Conservation (phyloP, 2,113 vertebrate species). For the Apteryx owenii region DNA sequence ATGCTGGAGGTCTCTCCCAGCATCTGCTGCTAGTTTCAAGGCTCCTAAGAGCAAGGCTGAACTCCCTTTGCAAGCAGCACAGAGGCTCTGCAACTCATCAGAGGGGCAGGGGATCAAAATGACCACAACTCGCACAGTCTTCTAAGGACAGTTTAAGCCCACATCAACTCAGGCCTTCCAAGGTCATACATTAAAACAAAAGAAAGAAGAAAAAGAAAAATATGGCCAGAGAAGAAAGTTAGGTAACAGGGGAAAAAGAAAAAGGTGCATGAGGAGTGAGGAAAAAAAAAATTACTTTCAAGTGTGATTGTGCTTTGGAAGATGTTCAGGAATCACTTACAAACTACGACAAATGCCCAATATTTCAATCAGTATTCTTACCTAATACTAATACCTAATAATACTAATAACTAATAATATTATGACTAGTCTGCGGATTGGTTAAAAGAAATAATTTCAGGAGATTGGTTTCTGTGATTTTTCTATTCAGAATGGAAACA, state of each 20-base stretch:
- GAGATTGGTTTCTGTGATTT: not conserved
- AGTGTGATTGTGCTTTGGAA: not conserved
- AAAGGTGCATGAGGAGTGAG: not conserved
- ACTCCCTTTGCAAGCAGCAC: not conserved
- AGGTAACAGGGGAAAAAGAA: not conserved
- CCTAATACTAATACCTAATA: too few relatives aligned
- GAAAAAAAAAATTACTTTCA: not conserved
- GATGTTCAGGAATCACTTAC: not conserved
- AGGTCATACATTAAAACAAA: not conserved
- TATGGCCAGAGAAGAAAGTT: not conserved
- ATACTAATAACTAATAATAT: too few relatives aligned
- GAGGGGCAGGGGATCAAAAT: not conserved
- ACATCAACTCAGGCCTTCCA: not conserved
- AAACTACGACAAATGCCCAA: not conserved
- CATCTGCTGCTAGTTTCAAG: slow-evolving; percentile 35
- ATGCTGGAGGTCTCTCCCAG: slow-evolving; percentile 16
- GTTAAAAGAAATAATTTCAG: not conserved
- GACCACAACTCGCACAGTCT: not conserved
- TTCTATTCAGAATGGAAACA: not conserved
- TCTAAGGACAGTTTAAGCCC: not conserved
- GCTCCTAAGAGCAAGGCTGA: slow-evolving; percentile 29
- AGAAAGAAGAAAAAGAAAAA: not conserved
- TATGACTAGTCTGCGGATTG: not conserved
- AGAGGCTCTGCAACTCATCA: not conserved
- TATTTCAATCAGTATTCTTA: not conserved